phyloP scores from a whole-genome alignment of 1,140 invertebrate genomes.

The Globodera rostochiensis region DNA sequence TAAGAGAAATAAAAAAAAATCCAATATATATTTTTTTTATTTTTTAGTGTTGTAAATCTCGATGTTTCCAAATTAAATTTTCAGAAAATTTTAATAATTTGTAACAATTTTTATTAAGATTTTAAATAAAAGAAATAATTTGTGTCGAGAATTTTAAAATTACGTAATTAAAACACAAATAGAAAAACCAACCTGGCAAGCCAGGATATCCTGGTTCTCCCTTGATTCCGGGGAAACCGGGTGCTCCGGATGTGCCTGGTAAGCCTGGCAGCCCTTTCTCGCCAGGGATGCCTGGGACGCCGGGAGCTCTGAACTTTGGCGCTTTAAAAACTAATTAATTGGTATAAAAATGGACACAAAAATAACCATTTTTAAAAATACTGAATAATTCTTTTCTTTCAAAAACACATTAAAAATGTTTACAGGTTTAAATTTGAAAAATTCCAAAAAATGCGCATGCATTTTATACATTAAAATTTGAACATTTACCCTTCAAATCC shows the following conservation, averaged over 20 bases:
- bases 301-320: conserved; percentile 19
- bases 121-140: too few relatives aligned
- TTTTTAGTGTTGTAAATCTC: too few relatives aligned
- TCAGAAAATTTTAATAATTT: too few relatives aligned
- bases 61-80: too few relatives aligned
- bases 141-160: conserved; percentile 19
- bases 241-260: conserved; percentile 54
- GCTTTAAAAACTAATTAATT: too few relatives aligned
- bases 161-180: too few relatives aligned
- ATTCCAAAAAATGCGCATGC: too few relatives aligned
- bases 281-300: conserved; percentile 54
- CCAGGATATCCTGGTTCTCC: conserved; percentile 58
- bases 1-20: not conserved
- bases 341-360: too few relatives aligned
- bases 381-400: too few relatives aligned
- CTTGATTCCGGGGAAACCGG: conserved; percentile 59
- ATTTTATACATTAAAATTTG: not conserved
- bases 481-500: conserved; percentile 39
- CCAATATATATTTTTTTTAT: not conserved
- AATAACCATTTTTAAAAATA: too few relatives aligned
- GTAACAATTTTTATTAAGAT: too few relatives aligned
- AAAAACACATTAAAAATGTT: not conserved
- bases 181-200: conserved; percentile 34
- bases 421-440: not conserved
- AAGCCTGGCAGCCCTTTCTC: conserved; percentile 56